phyloP scores from a whole-genome alignment of 2,888 invertebrate genomes.

The Sphinx pinastri region DNA sequence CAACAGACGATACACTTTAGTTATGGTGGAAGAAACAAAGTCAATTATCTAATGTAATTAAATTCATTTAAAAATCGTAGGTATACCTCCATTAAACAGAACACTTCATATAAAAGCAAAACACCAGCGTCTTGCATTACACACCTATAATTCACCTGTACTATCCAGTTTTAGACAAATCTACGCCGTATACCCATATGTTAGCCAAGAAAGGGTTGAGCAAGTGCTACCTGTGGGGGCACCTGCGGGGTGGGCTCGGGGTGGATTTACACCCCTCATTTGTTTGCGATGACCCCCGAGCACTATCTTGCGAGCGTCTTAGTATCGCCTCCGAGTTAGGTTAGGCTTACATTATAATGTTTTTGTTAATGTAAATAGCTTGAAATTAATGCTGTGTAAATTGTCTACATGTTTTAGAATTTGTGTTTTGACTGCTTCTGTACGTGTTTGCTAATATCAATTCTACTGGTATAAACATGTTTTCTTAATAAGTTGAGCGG shows the following conservation, averaged over 20 bases:
- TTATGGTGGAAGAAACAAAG: too few species aligned
- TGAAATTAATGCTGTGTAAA: conserved; percentile 33
- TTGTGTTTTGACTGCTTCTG: background rate
- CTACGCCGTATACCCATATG: conserved; percentile 63
- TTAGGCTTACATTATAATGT: conserved; percentile 56
- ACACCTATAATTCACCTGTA: conserved; percentile 27
- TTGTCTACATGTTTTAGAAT: conserved; percentile 20
- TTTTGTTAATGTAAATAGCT: conserved; percentile 43
- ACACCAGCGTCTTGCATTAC: conserved; percentile 7
- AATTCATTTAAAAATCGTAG: too few species aligned
- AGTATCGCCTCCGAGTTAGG: conserved; percentile 67
- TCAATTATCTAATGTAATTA: too few species aligned
- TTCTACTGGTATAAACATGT: too few species aligned
- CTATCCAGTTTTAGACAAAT: conserved; percentile 42
- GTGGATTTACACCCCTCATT: conserved; percentile 87
- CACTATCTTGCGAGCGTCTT: conserved; percentile 71
- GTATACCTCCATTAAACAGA: background rate
- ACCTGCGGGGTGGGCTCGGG: conserved; percentile 52
- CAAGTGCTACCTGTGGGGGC: conserved; percentile 69
- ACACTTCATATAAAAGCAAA: conserved; percentile 1
- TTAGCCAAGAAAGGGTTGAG: conserved; percentile 82
- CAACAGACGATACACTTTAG: too few species aligned
- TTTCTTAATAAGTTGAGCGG: too few species aligned
- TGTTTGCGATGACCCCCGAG: conserved; percentile 87
- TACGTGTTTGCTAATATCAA: too few species aligned